A percentile compares a stretch with the other conserved stretches of the same genome.
phyloP scores from a whole-genome alignment of 1,140 invertebrate species.

The Sarcophaga bullata region DNA sequence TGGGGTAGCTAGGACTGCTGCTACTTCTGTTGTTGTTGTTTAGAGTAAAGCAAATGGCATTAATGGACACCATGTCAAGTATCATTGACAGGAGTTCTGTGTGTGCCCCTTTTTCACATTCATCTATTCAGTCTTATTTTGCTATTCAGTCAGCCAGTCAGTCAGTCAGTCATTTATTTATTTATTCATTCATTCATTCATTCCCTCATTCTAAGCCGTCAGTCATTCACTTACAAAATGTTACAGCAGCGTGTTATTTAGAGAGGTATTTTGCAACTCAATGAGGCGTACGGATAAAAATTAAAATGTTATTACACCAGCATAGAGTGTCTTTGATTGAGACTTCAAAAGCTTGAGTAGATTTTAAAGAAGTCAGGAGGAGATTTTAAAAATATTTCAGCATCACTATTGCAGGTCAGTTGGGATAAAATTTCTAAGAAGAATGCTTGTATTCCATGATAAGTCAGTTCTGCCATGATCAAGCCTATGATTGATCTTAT shows the following conservation, averaged over 20 bases:
- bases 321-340: background rate
- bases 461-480: too few relatives aligned
- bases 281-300: conserved; percentile 23
- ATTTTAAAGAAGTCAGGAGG: too few relatives aligned
- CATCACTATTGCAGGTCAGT: background rate
- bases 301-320: conserved; percentile 8
- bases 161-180: background rate
- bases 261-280: conserved; percentile 11
- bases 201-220: background rate
- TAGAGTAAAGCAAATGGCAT: conserved; percentile 20
- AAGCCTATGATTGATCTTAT: too few relatives aligned
- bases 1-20: too few relatives aligned
- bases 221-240: too few relatives aligned
- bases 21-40: too few relatives aligned
- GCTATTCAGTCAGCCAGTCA: background rate
- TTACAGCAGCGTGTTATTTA: conserved; percentile 2
- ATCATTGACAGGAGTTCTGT: conserved; percentile 32
- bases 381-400: background rate
- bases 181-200: conserved; percentile 8
- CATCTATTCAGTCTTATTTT: background rate
- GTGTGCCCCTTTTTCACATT: conserved; percentile 29
- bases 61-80: conserved; percentile 40
- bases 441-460: background rate
- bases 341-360: background rate
- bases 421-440: too few relatives aligned